Conservation (phyloP, 2,113 vertebrate genomes). For the Steatornis caripensis region DNA sequence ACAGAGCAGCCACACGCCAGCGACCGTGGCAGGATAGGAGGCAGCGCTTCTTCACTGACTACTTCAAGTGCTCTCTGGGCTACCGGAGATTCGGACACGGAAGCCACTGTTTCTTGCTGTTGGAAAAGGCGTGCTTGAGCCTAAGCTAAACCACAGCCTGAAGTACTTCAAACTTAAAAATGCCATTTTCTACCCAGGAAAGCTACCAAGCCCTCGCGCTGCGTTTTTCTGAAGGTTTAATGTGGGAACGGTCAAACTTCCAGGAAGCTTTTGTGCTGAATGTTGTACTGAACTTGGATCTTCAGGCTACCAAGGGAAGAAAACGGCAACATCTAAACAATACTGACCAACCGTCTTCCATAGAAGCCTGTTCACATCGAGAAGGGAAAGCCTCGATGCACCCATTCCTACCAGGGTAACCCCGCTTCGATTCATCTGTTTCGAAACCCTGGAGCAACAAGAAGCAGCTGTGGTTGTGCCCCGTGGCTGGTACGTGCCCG, state of each 20-base stretch:
- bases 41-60: not conserved
- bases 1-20: not conserved
- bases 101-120: not conserved
- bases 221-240: not conserved
- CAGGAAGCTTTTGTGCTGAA: not conserved
- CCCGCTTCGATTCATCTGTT: not conserved
- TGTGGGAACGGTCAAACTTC: not conserved
- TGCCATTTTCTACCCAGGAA: not conserved
- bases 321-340: not conserved
- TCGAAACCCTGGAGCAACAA: not conserved
- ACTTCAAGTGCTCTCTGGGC: not conserved
- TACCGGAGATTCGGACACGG: rapidly evolving
- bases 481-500: not conserved
- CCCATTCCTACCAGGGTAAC: not conserved
- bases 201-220: not conserved
- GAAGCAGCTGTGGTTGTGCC: not conserved
- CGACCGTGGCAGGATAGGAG: not conserved
- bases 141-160: not conserved
- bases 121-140: not conserved
- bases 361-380: not conserved
- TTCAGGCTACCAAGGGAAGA: not conserved
- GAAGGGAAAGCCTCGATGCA: not conserved
- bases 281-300: not conserved
- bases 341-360: not conserved
- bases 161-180: not conserved